Base-by-base conservation (phyloP, 2,113 vertebrate genomes). In the Columbina picui region DNA sequence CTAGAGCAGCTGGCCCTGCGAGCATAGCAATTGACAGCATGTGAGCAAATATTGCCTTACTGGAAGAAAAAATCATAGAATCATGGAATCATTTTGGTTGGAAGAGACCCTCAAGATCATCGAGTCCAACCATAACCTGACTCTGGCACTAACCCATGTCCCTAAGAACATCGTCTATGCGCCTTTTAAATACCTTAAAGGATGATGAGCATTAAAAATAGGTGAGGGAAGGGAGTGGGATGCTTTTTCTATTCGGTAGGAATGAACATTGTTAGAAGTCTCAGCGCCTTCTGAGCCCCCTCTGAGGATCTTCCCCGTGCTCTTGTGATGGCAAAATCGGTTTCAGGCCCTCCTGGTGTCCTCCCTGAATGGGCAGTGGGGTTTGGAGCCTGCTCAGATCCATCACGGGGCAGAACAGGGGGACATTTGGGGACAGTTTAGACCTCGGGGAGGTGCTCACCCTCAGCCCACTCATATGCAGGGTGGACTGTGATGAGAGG, bases 401-500 rank as follows among this genome's bases (percentile, higher is more conserved):
- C 47, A 6, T n/a, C 10, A 12, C 41, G 13, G 21, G n/a, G 50
- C 18, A 57, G 25, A 65, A 10, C 11, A 12, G 22, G 3, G 34
- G 49, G 70, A 29, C 22, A 3, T 74, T 14, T 22, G 2, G 36
- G 55, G 49, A 6, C 17, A 67, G 5, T 19, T 57, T 49, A 32
- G n/a, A 53, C 12, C 7, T 27, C 30, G 23, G 13, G 6, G 2
- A 5, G 3, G 25, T 50, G 38, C 26, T 70, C 47, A 2, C 20
- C 7, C 36, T 80, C 11, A 15, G 12, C 19, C 6, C 22, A 0
- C 11, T 32, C 4, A 0, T 5, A 2, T 11, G 7, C 26, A 56
- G 6, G 15, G 34, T 23, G 23, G 27, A 8, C 41, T 71, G 22
- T 53, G 45, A 12, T 50, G 55, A 29, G 30, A n/a, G 43, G 23